Conservation (phyloP, 1,140 invertebrate species). For the Polypedilum pembai region DNA sequence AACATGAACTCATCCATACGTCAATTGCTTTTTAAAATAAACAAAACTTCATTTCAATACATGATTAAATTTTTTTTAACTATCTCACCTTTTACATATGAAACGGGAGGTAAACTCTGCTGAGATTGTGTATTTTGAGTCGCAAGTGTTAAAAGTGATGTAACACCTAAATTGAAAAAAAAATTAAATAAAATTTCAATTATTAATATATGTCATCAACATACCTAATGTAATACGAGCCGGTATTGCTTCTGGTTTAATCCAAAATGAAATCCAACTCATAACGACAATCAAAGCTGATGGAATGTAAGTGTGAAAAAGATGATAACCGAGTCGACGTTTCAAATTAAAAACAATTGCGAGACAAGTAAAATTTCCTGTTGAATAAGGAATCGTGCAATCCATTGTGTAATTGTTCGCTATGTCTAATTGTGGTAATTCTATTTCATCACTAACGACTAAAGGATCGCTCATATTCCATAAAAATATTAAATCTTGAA, state of each 20-base stretch:
- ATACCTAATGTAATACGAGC: conserved; percentile 59
- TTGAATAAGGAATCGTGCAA: conserved; percentile 82
- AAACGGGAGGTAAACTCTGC: conserved; percentile 80
- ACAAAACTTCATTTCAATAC: too few species aligned
- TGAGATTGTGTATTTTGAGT: conserved; percentile 87
- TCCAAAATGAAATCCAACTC: conserved; percentile 93
- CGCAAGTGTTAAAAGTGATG: conserved; percentile 65
- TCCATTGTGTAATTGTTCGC: conserved; percentile 80
- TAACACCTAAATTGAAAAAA: conserved; percentile 50
- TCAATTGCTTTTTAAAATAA: conserved; percentile 67
- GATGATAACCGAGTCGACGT: conserved; percentile 75
- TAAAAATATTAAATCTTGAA: conserved; percentile 74
- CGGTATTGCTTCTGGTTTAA: conserved; percentile 82
- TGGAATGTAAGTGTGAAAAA: conserved; percentile 86
- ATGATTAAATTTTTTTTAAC: too few species aligned
- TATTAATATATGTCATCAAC: not conserved
- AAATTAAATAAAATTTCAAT: not conserved
- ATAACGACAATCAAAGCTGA: conserved; percentile 84
- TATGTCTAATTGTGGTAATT: conserved; percentile 78
- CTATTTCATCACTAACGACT: conserved; percentile 78
- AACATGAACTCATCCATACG: conserved; percentile 89
- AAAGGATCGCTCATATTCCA: conserved; percentile 83
- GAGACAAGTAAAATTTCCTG: conserved; percentile 81
- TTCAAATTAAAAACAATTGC: conserved; percentile 76
- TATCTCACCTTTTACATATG: conserved; percentile 55